A percentile compares a stretch with the other conserved stretches of the same genome.
Conservation (phyloP, 2,113 vertebrate genomes). For the Callionymus lyra region DNA sequence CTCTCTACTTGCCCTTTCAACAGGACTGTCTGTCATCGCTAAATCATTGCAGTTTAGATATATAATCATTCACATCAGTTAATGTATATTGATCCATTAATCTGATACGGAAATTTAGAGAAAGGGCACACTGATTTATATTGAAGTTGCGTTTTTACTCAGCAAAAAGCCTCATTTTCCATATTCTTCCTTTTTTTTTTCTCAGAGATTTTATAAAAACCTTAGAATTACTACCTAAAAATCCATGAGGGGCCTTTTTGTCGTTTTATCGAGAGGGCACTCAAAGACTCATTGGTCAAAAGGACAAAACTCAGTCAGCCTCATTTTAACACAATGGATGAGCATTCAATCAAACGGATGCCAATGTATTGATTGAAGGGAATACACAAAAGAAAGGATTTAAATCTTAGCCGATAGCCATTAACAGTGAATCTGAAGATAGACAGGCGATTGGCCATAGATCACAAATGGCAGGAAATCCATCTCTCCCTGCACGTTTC, state of each 20-base stretch:
- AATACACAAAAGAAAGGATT: conserved; percentile 62
- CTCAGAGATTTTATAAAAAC: too few relatives aligned
- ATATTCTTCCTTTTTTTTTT: conserved; percentile 4
- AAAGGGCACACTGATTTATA: conserved; percentile 53
- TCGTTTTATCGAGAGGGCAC: conserved; percentile 14
- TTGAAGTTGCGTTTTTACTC: conserved; percentile 21
- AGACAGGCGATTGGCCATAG: conserved; percentile 59
- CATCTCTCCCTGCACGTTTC: conserved; percentile 38
- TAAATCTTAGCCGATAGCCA: conserved; percentile 57
- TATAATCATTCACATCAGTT: conserved; percentile 45
- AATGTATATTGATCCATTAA: conserved; percentile 47
- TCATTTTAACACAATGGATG: conserved; percentile 57
- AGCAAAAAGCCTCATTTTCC: conserved; percentile 5
- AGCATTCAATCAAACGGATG: conserved; percentile 59
- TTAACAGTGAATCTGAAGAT: conserved; percentile 59
- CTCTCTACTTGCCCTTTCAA: conserved; percentile 48
- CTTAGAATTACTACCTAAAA: conserved; percentile 4
- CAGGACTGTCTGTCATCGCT: conserved; percentile 39
- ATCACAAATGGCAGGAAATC: conserved; percentile 66
- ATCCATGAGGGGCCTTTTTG: conserved; percentile 11
- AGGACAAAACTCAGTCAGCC: conserved; percentile 44
- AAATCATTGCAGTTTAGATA: conserved; percentile 28
- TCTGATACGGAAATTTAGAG: conserved; percentile 34
- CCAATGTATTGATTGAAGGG: conserved; percentile 61
- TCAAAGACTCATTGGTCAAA: conserved; percentile 44